phyloP scores from a whole-genome alignment of 2,888 invertebrate species.

The Nephrotoma appendiculata region DNA sequence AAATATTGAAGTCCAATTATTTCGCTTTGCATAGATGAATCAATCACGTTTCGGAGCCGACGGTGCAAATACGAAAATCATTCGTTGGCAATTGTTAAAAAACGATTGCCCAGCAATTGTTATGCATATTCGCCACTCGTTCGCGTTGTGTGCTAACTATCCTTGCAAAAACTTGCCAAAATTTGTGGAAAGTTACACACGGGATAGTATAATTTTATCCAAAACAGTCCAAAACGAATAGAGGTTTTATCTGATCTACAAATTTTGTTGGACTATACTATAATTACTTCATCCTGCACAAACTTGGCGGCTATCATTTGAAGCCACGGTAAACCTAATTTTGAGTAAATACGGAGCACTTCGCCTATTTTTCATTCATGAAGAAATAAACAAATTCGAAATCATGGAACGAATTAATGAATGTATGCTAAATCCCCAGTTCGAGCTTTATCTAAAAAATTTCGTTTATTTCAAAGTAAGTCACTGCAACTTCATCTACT shows the following conservation, averaged over 20 bases:
- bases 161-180: conserved; percentile 21
- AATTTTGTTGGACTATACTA: conserved; percentile 16
- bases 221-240: conserved; percentile 13
- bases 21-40: no score
- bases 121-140: not conserved
- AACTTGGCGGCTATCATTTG: not conserved
- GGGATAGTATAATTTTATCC: conserved; percentile 17
- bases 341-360: not conserved
- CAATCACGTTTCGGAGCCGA: conserved; percentile 25
- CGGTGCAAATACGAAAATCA: conserved; percentile 22
- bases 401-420: not conserved
- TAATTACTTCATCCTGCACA: conserved; percentile 13
- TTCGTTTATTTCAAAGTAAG: not conserved
- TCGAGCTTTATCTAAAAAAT: conserved; percentile 8
- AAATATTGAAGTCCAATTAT: no score
- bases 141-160: conserved; percentile 17
- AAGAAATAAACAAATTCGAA: not conserved
- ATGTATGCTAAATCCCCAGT: not conserved
- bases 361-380: not conserved
- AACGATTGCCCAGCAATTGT: conserved; percentile 10
- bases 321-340: not conserved
- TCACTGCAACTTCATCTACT: conserved; percentile 8
- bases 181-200: conserved; percentile 18
- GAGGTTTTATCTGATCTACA: conserved; percentile 15
- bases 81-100: conserved; percentile 20